Percentiles rank a stretch among this genome's conserved stretches.
These are phyloP conservation scores for Varanus salvator DNA, from an alignment of 2,113 vertebrate species.

Conservation along the genomic window DNA sequence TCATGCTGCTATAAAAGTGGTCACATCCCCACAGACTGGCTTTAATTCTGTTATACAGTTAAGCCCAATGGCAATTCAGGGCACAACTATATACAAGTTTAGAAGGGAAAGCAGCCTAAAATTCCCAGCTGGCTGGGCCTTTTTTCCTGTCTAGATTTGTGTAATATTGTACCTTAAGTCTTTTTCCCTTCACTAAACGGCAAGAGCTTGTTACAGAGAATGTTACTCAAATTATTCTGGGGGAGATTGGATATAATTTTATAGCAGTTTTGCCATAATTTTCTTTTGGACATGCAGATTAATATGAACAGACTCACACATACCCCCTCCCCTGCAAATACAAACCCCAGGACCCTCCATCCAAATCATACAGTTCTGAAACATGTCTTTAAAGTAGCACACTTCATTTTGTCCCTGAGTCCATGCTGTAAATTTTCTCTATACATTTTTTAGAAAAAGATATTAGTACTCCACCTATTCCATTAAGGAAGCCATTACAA, in stretches of 20 bases:
- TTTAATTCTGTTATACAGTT: neutral
- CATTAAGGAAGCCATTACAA: slow-evolving; percentile 1
- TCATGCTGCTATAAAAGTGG: neutral
- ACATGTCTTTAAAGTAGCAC: slow-evolving; percentile 14
- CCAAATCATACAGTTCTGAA: neutral
- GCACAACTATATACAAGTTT: too few relatives aligned
- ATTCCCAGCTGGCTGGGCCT: too few relatives aligned
- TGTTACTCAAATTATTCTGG: rapidly evolving
- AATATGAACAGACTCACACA: neutral
- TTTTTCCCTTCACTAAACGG: rapidly evolving
- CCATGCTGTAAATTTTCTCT: slow-evolving; percentile 38
- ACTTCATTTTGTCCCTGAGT: slow-evolving; percentile 64
- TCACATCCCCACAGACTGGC: neutral
- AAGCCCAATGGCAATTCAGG: rapidly evolving
- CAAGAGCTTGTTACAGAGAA: neutral
- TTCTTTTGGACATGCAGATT: neutral
- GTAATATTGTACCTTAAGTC: too few relatives aligned
- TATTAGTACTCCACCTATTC: slow-evolving; percentile 16
- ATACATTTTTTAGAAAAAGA: neutral
- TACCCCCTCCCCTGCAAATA: neutral
- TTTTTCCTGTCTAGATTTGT: too few relatives aligned
- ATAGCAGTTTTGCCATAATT: neutral
- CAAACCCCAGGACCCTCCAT: neutral
- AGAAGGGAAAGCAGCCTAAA: too few relatives aligned
- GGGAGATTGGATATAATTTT: neutral